phyloP scores from a whole-genome alignment of 2,888 invertebrate species.

The Adelphocoris suturalis region DNA sequence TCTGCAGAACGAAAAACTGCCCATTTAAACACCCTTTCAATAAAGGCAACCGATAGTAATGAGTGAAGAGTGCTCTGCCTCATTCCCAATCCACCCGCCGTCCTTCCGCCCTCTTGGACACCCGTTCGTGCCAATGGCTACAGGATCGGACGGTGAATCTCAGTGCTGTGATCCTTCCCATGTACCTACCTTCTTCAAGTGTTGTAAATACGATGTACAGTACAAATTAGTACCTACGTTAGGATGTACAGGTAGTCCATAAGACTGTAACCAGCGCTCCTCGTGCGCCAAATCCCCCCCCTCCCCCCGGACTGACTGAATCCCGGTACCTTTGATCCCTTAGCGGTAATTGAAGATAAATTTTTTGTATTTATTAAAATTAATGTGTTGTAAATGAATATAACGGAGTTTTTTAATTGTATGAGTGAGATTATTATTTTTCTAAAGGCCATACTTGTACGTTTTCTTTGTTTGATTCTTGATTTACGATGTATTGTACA shows the following conservation, averaged over 20 bases:
- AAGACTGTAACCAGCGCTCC: neutral
- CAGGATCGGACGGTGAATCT: neutral
- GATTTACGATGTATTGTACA: neutral
- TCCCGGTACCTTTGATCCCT: neutral
- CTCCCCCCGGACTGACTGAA: neutral
- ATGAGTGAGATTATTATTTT: constrained; percentile 36
- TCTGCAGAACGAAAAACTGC: constrained; percentile 74
- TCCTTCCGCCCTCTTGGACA: neutral
- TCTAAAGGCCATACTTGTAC: neutral
- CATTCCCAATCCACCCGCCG: neutral
- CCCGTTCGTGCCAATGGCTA: neutral
- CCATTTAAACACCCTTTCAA: constrained; percentile 73
- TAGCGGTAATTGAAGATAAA: neutral
- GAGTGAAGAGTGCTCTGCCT: neutral
- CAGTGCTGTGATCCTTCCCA: constrained; percentile 9
- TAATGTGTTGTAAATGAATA: neutral
- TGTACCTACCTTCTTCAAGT: neutral
- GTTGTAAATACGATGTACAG: neutral
- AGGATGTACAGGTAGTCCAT: neutral
- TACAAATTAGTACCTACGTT: neutral
- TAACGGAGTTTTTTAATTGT: neutral
- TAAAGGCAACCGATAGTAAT: constrained; percentile 59
- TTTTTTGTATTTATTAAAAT: neutral
- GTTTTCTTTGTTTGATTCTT: neutral
- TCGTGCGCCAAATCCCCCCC: neutral